Percentiles rank a stretch among this genome's conserved stretches.
These are phyloP conservation scores for Pygoscelis adeliae DNA, from an alignment of 2,113 vertebrate genomes.

Conservation along the genomic window DNA sequence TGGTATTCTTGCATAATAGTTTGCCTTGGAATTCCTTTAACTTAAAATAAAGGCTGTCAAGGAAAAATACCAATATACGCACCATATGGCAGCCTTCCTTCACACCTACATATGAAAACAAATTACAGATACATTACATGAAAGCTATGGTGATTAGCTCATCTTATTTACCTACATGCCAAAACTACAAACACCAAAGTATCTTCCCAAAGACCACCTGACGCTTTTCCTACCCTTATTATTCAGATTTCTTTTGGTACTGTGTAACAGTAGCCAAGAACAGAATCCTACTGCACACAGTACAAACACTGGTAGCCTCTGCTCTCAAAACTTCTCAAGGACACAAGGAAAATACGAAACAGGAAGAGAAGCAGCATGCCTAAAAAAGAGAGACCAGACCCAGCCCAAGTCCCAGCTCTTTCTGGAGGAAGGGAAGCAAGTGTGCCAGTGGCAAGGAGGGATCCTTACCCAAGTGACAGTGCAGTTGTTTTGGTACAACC, in stretches of 20 bases:
- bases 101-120: constrained; percentile 52
- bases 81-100: constrained; percentile 61
- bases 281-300: background rate
- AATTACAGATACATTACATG: constrained; percentile 41
- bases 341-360: background rate
- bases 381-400: background rate
- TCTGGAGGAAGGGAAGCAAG: background rate
- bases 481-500: background rate
- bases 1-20: constrained; percentile 3
- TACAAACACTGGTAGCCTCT: background rate
- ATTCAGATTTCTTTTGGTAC: background rate
- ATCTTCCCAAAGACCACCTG: background rate
- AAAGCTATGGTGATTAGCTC: constrained; percentile 41
- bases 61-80: constrained; percentile 45
- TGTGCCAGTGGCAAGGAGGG: background rate
- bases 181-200: background rate
- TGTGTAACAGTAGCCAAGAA: background rate
- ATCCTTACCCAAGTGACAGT: background rate
- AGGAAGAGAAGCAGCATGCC: background rate
- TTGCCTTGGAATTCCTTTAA: constrained; percentile 40
- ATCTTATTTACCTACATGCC: constrained; percentile 62
- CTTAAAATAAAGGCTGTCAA: constrained; percentile 61
- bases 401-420: background rate
- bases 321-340: background rate
- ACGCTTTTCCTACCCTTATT: background rate